A percentile compares a stretch with the other conserved stretches of the same genome.
These are phyloP conservation scores for Pyrochroa serraticornis DNA, from an alignment of 2,888 invertebrate species.

Conservation along the genomic window DNA sequence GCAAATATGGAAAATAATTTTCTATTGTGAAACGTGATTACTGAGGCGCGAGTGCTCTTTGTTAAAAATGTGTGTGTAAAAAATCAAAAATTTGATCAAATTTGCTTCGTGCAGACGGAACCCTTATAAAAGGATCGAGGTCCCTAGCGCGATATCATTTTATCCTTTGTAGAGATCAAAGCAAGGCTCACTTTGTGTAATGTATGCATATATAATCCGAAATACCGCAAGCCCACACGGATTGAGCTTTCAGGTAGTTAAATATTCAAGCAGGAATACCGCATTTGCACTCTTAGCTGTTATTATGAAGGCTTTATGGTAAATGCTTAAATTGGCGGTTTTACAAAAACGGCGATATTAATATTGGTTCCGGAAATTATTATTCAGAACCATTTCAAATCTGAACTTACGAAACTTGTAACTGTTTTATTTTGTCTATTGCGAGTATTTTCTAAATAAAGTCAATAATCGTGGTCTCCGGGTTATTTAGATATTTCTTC, in stretches of 20 bases:
- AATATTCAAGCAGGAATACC: slow-evolving; percentile 43
- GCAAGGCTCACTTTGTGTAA: slow-evolving; percentile 50
- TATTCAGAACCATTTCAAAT: too few relatives aligned
- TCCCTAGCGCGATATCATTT: slow-evolving; percentile 38
- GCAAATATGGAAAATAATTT: background rate
- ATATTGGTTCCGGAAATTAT: too few relatives aligned
- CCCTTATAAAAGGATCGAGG: slow-evolving; percentile 27
- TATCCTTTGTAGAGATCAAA: slow-evolving; percentile 55
- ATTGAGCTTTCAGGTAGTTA: slow-evolving; percentile 46
- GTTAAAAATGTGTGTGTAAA: background rate
- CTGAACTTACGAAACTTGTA: too few relatives aligned
- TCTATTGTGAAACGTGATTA: background rate
- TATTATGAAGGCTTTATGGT: slow-evolving; percentile 5
- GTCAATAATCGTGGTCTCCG: too few relatives aligned
- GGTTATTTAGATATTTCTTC: too few relatives aligned
- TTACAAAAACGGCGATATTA: too few relatives aligned
- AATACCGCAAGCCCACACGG: slow-evolving; percentile 41
- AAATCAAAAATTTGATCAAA: background rate
- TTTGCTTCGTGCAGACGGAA: background rate
- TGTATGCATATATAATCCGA: slow-evolving; percentile 46
- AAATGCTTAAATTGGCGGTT: too few relatives aligned
- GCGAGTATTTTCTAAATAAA: too few relatives aligned
- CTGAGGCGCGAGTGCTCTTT: background rate
- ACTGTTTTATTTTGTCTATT: too few relatives aligned
- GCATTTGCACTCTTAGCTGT: slow-evolving; percentile 32